A percentile compares a stretch with the other conserved stretches of the same genome.
These are phyloP conservation scores for Pterostichus niger DNA, from an alignment of 2,888 invertebrate genomes.

Conservation along the genomic window DNA sequence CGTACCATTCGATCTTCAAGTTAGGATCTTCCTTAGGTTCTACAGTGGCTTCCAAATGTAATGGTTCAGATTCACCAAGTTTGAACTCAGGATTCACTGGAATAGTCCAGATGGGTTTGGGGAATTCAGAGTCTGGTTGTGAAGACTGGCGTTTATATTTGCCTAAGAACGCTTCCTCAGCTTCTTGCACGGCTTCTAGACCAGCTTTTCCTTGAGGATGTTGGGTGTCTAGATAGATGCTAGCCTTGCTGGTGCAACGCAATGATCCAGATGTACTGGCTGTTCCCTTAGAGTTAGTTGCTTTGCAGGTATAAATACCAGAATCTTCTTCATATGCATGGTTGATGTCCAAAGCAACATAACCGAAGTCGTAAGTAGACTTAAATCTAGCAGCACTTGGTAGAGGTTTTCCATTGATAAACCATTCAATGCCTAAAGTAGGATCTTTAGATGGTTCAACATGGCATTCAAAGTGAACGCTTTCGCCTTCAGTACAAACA, in stretches of 20 bases:
- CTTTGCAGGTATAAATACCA: slow-evolving; percentile 94
- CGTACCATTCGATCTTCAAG: slow-evolving; percentile 95
- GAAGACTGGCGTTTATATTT: slow-evolving; percentile 85
- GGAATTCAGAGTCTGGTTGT: slow-evolving; percentile 87
- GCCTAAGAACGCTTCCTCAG: slow-evolving; percentile 89
- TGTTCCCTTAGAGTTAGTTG: slow-evolving; percentile 91
- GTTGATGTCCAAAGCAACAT: slow-evolving; percentile 93
- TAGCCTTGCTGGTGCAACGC: slow-evolving; percentile 89
- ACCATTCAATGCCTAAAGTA: slow-evolving; percentile 96
- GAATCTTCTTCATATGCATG: slow-evolving; percentile 95
- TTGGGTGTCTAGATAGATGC: slow-evolving; percentile 93
- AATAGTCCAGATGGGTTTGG: slow-evolving; percentile 92
- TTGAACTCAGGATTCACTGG: slow-evolving; percentile 90
- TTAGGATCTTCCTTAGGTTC: slow-evolving; percentile 96
- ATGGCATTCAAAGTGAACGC: slow-evolving; percentile 93
- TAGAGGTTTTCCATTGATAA: slow-evolving; percentile 93
- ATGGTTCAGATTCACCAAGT: slow-evolving; percentile 88
- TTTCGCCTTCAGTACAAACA: slow-evolving; percentile 92
- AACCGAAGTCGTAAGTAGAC: slow-evolving; percentile 97
- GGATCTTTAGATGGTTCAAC: slow-evolving; percentile 96
- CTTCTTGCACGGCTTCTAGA: slow-evolving; percentile 92
- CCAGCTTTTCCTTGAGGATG: slow-evolving; percentile 97
- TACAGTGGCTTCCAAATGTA: slow-evolving; percentile 96
- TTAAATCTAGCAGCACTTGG: slow-evolving; percentile 94
- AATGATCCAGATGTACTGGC: slow-evolving; percentile 95